Evolutionary conservation across 2,113 vertebrate species (phyloP).

Genomic region (Cyprinodon tularosa): DNA sequence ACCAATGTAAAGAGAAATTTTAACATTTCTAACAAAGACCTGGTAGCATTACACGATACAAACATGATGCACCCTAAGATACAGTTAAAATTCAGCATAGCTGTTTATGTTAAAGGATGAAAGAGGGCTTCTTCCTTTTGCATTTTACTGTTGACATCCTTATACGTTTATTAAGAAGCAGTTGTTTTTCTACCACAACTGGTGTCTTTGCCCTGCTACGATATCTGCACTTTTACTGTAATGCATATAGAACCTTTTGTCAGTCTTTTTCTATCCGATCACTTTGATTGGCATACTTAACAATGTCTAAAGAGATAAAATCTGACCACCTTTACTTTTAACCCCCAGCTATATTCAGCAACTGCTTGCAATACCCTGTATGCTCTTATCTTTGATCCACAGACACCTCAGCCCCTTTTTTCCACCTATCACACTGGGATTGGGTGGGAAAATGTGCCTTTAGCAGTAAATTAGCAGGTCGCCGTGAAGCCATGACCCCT

Average conservation of each 20-base stretch:
- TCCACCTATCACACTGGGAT: conserved; percentile 49
- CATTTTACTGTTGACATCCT: background rate
- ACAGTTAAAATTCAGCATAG: background rate
- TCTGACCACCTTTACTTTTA: conserved; percentile 41
- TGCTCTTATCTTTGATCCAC: conserved; percentile 73
- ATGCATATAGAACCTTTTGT: conserved; percentile 31
- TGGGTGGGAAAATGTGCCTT: conserved; percentile 60
- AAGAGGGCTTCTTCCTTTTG: background rate
- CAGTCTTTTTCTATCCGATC: conserved; percentile 53
- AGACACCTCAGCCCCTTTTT: conserved; percentile 57
- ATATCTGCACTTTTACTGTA: conserved; percentile 22
- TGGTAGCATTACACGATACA: background rate
- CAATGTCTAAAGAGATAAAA: conserved; percentile 63
- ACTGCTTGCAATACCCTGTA: conserved; percentile 43
- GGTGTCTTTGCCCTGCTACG: conserved; percentile 2
- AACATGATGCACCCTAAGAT: background rate
- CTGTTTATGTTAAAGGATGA: background rate
- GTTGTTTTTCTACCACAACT: background rate
- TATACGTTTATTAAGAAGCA: background rate
- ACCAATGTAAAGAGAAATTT: background rate
- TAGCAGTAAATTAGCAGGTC: conserved; percentile 65
- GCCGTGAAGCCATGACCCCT: conserved; percentile 51
- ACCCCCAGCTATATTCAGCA: conserved; percentile 49
- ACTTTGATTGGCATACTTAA: conserved; percentile 58
- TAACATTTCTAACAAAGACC: background rate